These are phyloP conservation scores for Synergus itoensis DNA, from an alignment of 2,888 invertebrate genomes.

Conservation along the genomic window DNA sequence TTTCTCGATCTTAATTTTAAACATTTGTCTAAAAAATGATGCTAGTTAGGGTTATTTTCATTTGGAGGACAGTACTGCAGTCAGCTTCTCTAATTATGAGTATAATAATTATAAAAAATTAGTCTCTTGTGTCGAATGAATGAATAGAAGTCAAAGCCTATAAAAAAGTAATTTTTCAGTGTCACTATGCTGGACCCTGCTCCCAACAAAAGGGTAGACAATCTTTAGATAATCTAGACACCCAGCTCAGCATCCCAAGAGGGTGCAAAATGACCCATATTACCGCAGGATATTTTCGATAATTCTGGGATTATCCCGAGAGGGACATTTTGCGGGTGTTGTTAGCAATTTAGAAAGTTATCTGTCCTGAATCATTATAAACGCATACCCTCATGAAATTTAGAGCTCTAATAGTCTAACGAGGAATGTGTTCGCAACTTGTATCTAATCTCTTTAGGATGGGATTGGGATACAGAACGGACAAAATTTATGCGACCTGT, in stretches of 20 bases:
- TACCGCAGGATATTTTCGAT: constrained; percentile 24
- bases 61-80: too few relatives aligned
- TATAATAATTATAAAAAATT: too few relatives aligned
- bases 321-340: constrained; percentile 23
- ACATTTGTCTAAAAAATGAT: too few relatives aligned
- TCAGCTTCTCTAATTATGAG: too few relatives aligned
- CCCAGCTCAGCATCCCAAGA: background rate
- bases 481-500: background rate
- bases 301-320: constrained; percentile 27
- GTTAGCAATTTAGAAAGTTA: constrained; percentile 15
- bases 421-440: background rate
- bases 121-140: too few relatives aligned
- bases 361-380: constrained; percentile 7
- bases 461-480: background rate
- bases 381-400: background rate
- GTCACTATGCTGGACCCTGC: background rate
- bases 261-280: constrained; percentile 25
- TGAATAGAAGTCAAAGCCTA: too few relatives aligned
- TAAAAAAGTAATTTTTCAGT: background rate
- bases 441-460: constrained; percentile 13
- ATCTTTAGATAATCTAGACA: constrained; percentile 20
- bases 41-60: too few relatives aligned
- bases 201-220: background rate
- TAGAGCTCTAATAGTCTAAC: background rate
- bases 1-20: too few relatives aligned